Evolutionary conservation across 2,888 invertebrate genomes (phyloP).

Genomic region (Polietes domitor): DNA sequence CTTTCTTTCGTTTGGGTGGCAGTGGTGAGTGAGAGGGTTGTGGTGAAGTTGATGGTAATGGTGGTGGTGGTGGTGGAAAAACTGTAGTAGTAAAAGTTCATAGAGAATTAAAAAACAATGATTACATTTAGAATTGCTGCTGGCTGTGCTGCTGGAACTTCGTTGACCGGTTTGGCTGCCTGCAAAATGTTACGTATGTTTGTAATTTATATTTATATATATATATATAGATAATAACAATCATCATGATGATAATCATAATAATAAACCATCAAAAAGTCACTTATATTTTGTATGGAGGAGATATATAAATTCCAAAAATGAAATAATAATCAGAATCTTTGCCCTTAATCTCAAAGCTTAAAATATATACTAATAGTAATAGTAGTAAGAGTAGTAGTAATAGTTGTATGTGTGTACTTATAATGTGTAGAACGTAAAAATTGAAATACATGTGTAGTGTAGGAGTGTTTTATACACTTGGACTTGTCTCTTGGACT

Average conservation of each 20-base stretch:
- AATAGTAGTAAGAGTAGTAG: no score
- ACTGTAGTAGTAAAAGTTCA: not conserved
- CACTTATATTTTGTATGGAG: not conserved
- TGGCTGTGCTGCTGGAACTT: slow-evolving; percentile 84
- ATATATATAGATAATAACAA: slow-evolving; percentile 6
- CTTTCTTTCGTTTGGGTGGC: not conserved
- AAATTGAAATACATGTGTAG: no score
- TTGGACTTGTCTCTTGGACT: slow-evolving; percentile 74
- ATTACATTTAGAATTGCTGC: slow-evolving; percentile 81
- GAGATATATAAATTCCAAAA: not conserved
- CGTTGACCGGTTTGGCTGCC: slow-evolving; percentile 87
- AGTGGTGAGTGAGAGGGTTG: not conserved
- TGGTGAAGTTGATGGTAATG: not conserved
- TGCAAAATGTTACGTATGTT: slow-evolving; percentile 82
- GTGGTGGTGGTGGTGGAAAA: not conserved
- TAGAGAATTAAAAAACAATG: slow-evolving; percentile 68
- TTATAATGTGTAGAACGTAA: not conserved
- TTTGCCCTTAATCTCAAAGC: not conserved
- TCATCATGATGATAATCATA: slow-evolving; percentile 37
- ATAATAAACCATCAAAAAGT: not conserved
- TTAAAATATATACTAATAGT: not conserved
- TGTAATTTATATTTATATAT: slow-evolving; percentile 49
- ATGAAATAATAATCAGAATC: not conserved
- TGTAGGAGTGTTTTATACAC: not conserved
- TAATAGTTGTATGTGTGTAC: no score